Conservation (phyloP, 2,113 vertebrate species). For the Colius striatus region DNA sequence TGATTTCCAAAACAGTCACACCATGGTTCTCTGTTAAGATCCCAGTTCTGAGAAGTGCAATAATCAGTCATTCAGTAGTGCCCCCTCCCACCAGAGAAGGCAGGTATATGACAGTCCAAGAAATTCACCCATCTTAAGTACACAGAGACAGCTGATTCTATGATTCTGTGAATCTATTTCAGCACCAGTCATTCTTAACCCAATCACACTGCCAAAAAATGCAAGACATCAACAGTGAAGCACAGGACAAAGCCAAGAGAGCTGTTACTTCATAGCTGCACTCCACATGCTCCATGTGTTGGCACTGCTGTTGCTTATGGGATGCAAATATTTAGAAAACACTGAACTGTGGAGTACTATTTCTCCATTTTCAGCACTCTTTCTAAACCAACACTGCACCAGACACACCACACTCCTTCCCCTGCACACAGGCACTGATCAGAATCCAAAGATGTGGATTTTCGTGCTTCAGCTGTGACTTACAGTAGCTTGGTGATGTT, state of each 20-base stretch:
- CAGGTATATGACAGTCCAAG: neutral
- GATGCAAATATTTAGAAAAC: neutral
- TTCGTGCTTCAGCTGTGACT: neutral
- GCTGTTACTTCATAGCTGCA: neutral
- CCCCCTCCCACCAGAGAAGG: rapidly evolving
- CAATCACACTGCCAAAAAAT: neutral
- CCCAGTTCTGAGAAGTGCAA: neutral
- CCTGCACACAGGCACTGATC: neutral
- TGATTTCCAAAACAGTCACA: neutral
- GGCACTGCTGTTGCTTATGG: neutral
- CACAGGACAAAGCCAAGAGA: neutral
- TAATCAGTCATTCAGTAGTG: neutral
- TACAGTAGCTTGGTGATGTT: neutral
- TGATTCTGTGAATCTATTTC: no score
- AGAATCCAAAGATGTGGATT: neutral
- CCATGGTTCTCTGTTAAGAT: neutral
- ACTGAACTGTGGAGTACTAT: neutral
- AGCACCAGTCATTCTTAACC: neutral
- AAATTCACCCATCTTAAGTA: neutral
- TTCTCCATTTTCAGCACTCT: neutral
- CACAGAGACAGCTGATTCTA: neutral
- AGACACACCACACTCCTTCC: neutral
- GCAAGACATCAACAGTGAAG: neutral
- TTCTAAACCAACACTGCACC: neutral
- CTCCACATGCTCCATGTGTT: neutral